Percentiles rank a stretch among this genome's conserved stretches.
Evolutionary conservation across 2,888 invertebrate species (phyloP).

Genomic region (Tridacna crocea): DNA sequence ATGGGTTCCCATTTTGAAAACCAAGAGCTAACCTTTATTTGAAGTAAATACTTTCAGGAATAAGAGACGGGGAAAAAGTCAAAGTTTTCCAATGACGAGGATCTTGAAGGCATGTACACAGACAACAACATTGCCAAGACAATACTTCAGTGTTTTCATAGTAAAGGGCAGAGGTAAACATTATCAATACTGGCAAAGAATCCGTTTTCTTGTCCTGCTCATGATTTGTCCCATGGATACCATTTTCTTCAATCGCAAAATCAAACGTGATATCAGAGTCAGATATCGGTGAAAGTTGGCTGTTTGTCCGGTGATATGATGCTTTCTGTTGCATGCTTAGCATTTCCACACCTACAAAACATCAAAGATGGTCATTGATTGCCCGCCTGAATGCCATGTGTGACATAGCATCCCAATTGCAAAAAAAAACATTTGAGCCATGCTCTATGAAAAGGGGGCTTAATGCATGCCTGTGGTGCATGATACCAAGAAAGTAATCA

Average conservation of each 20-base stretch:
- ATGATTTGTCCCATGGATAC: neutral
- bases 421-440: neutral
- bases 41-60: no score
- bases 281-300: slow-evolving; percentile 66
- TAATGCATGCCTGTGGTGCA: no score
- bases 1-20: no score
- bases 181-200: slow-evolving; percentile 7
- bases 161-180: neutral
- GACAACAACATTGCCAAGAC: no score
- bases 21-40: no score
- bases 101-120: no score
- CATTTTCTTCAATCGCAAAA: slow-evolving; percentile 69
- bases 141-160: no score
- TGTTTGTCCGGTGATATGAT: slow-evolving; percentile 39
- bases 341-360: slow-evolving; percentile 67
- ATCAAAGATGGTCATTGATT: neutral
- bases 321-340: slow-evolving; percentile 68
- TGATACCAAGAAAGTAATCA: no score
- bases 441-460: no score
- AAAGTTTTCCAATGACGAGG: no score
- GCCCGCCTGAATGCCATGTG: neutral
- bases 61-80: no score
- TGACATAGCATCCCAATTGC: neutral
- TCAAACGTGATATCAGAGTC: slow-evolving; percentile 74
- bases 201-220: neutral